phyloP scores from a whole-genome alignment of 2,888 invertebrate species.

The Calliopum simillimum region DNA sequence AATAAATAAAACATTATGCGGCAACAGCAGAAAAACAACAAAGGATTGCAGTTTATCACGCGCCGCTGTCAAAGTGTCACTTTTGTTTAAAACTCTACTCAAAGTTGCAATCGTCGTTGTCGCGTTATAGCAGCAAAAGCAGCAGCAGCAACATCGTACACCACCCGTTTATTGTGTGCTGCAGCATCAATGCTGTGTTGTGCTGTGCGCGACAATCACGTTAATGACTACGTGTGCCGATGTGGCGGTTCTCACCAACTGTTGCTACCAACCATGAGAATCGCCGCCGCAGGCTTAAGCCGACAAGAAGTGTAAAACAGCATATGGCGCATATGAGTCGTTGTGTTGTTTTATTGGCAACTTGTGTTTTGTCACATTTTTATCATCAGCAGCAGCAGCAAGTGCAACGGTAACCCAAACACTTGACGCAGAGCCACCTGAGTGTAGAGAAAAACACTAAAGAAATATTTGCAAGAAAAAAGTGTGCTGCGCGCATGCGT shows the following conservation, averaged over 20 bases:
- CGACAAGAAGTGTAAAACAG: conserved; percentile 7
- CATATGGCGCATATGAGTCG: conserved; percentile 23
- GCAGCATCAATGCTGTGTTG: too few species aligned
- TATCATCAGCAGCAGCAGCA: conserved; percentile 40
- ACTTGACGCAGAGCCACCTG: conserved; percentile 24
- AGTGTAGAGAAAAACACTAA: background rate
- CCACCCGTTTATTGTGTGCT: too few species aligned
- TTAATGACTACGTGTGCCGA: conserved; percentile 29
- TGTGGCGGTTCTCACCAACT: background rate
- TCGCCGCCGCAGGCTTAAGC: background rate
- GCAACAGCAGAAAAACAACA: conserved; percentile 19
- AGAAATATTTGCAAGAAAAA: background rate
- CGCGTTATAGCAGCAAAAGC: background rate
- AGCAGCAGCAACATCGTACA: background rate
- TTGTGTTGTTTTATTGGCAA: conserved; percentile 32
- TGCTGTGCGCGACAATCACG: conserved; percentile 30
- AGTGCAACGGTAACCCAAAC: conserved; percentile 31
- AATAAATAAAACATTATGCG: conserved; percentile 2
- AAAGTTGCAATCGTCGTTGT: conserved; percentile 15
- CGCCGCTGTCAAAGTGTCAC: conserved; percentile 64
- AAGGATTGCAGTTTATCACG: conserved; percentile 59
- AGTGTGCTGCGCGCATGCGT: conserved; percentile 34
- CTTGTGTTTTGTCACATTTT: conserved; percentile 46
- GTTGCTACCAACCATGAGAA: background rate
- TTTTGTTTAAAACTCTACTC: conserved; percentile 53